Percentiles rank a stretch among this genome's conserved stretches.
Evolutionary conservation across 2,113 vertebrate species (phyloP).

Genomic region (Cairina moschata): DNA sequence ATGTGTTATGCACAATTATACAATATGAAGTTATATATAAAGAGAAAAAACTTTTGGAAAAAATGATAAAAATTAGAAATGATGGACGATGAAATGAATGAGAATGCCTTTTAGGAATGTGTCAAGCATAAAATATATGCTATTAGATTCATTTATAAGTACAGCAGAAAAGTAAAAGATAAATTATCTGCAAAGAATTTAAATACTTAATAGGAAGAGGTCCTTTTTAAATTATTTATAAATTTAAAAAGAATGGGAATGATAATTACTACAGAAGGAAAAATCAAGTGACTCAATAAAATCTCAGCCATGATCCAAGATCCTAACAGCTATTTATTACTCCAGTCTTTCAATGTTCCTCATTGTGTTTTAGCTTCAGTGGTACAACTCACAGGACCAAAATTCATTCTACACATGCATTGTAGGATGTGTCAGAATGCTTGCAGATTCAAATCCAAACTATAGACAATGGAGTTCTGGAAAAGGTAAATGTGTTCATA

Average conservation of each 20-base stretch:
- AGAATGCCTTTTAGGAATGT: not conserved
- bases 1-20: not conserved
- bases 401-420: not conserved
- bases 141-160: not conserved
- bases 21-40: not conserved
- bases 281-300: not conserved
- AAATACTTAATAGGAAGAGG: not conserved
- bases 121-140: not conserved
- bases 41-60: not conserved
- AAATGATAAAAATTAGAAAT: not conserved
- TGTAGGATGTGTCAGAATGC: not conserved
- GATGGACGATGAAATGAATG: not conserved
- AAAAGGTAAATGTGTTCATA: not conserved
- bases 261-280: not conserved
- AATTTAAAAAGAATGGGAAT: not conserved
- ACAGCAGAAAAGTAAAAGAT: not conserved
- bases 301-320: not conserved
- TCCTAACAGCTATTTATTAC: not conserved
- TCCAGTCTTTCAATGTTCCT: not conserved
- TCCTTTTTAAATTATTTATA: not conserved
- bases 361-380: not conserved
- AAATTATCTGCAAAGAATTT: not conserved
- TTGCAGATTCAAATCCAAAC: not conserved
- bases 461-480: not conserved
- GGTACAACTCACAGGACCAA: not conserved